phyloP scores from a whole-genome alignment of 2,797 vertebrate genomes.

The Orientallactaga sibirica region DNA sequence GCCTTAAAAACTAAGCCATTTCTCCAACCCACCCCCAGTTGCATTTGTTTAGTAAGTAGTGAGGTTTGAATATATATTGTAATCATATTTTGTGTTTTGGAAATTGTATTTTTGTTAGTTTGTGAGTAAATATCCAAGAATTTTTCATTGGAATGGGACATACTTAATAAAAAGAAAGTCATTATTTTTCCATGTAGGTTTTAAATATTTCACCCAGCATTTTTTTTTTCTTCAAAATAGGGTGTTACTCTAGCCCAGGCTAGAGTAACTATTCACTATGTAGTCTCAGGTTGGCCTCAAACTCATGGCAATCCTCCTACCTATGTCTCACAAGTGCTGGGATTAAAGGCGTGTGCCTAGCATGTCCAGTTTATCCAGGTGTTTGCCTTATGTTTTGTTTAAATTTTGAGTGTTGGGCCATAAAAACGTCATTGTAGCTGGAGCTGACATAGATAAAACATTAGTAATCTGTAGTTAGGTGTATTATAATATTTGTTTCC shows the following conservation, averaged over 20 bases:
- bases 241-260: no score
- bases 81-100: conserved; percentile 56
- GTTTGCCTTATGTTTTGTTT: conserved; percentile 47
- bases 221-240: not conserved
- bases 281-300: no score
- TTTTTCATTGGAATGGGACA: conserved; percentile 30
- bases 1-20: no score
- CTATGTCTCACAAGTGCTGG: no score
- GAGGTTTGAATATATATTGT: not conserved
- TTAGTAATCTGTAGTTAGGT: not conserved
- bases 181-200: not conserved
- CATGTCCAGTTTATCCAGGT: no score
- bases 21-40: not conserved
- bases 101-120: conserved; percentile 7
- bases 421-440: conserved; percentile 14
- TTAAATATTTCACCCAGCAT: conserved; percentile 11
- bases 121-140: not conserved
- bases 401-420: conserved; percentile 32
- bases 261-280: no score
- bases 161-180: conserved; percentile 35
- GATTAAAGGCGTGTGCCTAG: no score
- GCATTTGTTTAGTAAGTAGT: conserved; percentile 41
- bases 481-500: conserved; percentile 44
- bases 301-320: no score
- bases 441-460: not conserved